phyloP scores from a whole-genome alignment of 2,113 vertebrate genomes.

The Passer montanus region DNA sequence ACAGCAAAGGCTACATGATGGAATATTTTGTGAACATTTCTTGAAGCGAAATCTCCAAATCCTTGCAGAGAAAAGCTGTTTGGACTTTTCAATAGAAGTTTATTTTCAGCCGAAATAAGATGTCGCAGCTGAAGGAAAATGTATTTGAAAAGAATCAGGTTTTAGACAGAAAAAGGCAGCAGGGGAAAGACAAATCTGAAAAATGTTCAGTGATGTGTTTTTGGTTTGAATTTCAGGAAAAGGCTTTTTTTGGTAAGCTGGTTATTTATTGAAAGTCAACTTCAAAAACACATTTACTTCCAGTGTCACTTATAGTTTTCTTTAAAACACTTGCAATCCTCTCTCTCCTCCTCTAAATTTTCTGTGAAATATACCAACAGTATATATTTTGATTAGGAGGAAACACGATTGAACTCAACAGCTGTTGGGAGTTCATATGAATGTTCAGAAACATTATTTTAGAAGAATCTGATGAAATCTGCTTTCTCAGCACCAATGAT shows the following conservation, averaged over 20 bases:
- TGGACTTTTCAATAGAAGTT: slow-evolving; percentile 1
- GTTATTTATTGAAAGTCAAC: slow-evolving; percentile 4
- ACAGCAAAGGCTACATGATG: background rate
- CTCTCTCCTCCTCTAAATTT: background rate
- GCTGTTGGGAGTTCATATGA: slow-evolving; percentile 28
- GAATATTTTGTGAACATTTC: background rate
- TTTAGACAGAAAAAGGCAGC: background rate
- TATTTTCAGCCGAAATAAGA: slow-evolving; percentile 13
- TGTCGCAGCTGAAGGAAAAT: background rate
- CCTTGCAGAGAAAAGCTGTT: background rate
- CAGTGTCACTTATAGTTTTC: background rate
- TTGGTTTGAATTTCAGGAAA: background rate
- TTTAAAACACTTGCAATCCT: background rate
- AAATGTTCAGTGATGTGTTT: background rate
- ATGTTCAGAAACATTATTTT: slow-evolving; percentile 38
- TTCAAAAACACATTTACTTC: background rate
- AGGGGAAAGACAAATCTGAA: background rate
- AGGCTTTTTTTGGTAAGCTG: background rate
- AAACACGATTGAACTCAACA: background rate
- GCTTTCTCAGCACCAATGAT: slow-evolving; percentile 27
- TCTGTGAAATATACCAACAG: background rate
- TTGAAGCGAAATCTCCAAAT: background rate
- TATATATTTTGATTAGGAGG: slow-evolving; percentile 1
- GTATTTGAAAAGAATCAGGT: background rate
- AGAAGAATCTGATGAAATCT: slow-evolving; percentile 23